Evolutionary conservation across 1,140 invertebrate genomes (phyloP).

Genomic region (Bombyx mori): ASM3026992v2 NC_085120.1:10793001-10793500

Average conservation of each 20-base stretch:
- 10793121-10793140: slow-evolving; percentile 54
- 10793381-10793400: no score
- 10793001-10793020: slow-evolving; percentile 61
- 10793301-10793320: slow-evolving; percentile 61
- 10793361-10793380: no score
- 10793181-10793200: slow-evolving; percentile 66
- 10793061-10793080: slow-evolving; percentile 61
- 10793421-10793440: no score
- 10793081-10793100: slow-evolving; percentile 41
- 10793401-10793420: no score
- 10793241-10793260: slow-evolving; percentile 46
- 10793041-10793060: slow-evolving; percentile 45
- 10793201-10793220: slow-evolving; percentile 65
- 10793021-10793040: slow-evolving; percentile 48
- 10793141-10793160: slow-evolving; percentile 66
- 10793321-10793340: slow-evolving; percentile 65
- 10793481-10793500: no score
- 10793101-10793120: slow-evolving; percentile 53
- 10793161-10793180: slow-evolving; percentile 68
- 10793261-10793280: slow-evolving; percentile 51
- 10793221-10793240: slow-evolving; percentile 51
- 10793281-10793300: slow-evolving; percentile 42
- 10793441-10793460: no score
- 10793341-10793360: slow-evolving; percentile 48
- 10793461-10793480: no score